Evolutionary conservation across 2,113 vertebrate species (phyloP).

Genomic region (Lepus americanus): DNA sequence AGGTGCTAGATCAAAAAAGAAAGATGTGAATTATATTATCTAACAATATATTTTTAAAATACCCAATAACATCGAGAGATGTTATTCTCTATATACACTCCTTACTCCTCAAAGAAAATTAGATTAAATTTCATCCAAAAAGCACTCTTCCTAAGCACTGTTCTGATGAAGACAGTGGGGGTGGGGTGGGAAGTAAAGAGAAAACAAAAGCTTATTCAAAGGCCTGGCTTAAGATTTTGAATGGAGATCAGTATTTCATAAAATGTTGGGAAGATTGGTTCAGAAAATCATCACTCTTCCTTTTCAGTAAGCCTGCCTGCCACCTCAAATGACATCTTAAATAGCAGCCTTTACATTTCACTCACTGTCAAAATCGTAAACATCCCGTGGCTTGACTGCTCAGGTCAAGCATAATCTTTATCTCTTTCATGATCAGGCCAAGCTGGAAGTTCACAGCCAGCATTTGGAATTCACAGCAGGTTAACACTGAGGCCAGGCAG

Average conservation of each 20-base stretch:
- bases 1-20: background rate
- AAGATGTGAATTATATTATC: background rate
- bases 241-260: slow-evolving; percentile 41
- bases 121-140: slow-evolving; percentile 54
- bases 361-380: slow-evolving; percentile 57
- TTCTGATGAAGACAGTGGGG: background rate
- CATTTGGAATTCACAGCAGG: slow-evolving; percentile 21
- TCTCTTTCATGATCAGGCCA: background rate
- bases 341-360: slow-evolving; percentile 54
- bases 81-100: background rate
- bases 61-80: background rate
- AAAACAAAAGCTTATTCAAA: slow-evolving; percentile 38
- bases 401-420: slow-evolving; percentile 36
- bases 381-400: background rate
- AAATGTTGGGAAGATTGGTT: slow-evolving; percentile 34
- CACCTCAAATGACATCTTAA: slow-evolving; percentile 30
- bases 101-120: slow-evolving; percentile 31
- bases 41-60: slow-evolving; percentile 39
- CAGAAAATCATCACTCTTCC: slow-evolving; percentile 53
- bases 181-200: background rate
- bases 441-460: background rate
- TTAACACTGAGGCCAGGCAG: slow-evolving; percentile 41
- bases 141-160: slow-evolving; percentile 11
- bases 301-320: background rate
- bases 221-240: slow-evolving; percentile 38